phyloP scores from a whole-genome alignment of 2,113 vertebrate genomes.

The Glaucomys volans region DNA sequence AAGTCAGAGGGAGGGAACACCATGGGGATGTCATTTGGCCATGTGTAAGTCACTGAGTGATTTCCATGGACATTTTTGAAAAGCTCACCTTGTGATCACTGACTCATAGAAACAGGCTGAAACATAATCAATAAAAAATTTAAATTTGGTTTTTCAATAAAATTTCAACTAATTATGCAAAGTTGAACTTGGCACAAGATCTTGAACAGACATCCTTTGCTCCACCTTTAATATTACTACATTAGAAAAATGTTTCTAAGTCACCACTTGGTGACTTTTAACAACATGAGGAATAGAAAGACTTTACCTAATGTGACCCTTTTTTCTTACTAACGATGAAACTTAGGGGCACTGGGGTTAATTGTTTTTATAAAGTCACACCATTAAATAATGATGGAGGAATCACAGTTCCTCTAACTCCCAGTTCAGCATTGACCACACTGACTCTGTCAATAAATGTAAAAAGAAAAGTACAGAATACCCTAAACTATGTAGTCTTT shows the following conservation, averaged over 20 bases:
- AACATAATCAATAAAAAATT: background rate
- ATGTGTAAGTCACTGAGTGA: background rate
- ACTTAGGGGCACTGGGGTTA: background rate
- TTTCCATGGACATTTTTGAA: background rate
- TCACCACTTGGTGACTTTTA: background rate
- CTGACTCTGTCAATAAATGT: slow-evolving; percentile 10
- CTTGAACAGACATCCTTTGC: background rate
- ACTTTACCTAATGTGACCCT: background rate
- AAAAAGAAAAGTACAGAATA: slow-evolving; percentile 25
- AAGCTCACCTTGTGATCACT: background rate
- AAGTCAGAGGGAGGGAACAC: background rate
- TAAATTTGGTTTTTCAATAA: slow-evolving; percentile 38
- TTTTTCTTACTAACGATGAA: slow-evolving; percentile 52
- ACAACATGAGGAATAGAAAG: background rate
- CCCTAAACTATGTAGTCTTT: background rate
- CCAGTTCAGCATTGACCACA: background rate
- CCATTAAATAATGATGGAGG: slow-evolving; percentile 53
- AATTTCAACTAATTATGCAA: background rate
- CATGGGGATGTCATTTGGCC: background rate
- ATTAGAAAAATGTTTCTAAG: slow-evolving; percentile 29
- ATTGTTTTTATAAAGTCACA: slow-evolving; percentile 57
- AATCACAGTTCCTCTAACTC: slow-evolving; percentile 35
- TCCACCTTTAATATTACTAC: background rate
- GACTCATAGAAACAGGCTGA: background rate
- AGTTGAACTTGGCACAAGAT: background rate